Evolutionary conservation across 2,888 invertebrate species (phyloP).

Genomic region (Fabriciana adippe): DNA sequence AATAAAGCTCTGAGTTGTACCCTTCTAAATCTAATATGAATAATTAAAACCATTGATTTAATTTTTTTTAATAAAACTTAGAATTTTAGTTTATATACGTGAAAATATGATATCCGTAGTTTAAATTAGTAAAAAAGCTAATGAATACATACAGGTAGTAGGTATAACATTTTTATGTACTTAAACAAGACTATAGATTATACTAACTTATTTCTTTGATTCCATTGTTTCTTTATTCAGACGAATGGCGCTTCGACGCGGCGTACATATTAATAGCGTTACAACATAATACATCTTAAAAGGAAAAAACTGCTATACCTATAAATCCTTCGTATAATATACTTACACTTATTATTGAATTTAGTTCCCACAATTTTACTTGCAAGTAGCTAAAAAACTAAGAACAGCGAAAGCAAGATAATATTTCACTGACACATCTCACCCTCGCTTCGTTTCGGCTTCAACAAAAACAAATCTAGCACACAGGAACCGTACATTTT

Average conservation of each 20-base stretch:
- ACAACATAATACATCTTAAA: background rate
- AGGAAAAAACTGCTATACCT: conserved; percentile 2
- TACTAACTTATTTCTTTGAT: background rate
- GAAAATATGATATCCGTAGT: background rate
- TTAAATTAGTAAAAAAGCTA: too few relatives aligned
- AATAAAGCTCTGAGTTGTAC: background rate
- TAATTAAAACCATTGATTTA: too few relatives aligned
- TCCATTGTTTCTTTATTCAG: background rate
- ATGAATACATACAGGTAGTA: too few relatives aligned
- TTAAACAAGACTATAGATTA: too few relatives aligned
- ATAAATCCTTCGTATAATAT: background rate
- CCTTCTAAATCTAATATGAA: background rate
- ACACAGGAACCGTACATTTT: too few relatives aligned
- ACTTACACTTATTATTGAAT: background rate
- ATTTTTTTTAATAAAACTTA: background rate
- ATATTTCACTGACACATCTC: too few relatives aligned
- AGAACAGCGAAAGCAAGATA: too few relatives aligned
- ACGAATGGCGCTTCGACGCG: background rate
- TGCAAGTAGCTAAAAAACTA: background rate
- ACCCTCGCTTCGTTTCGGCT: too few relatives aligned
- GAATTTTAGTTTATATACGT: background rate
- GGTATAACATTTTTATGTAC: too few relatives aligned
- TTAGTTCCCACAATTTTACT: too few relatives aligned
- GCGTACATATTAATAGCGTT: background rate
- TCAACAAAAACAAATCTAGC: too few relatives aligned